Conservation (phyloP, 1,140 invertebrate genomes). For the Drosophila lini region DNA sequence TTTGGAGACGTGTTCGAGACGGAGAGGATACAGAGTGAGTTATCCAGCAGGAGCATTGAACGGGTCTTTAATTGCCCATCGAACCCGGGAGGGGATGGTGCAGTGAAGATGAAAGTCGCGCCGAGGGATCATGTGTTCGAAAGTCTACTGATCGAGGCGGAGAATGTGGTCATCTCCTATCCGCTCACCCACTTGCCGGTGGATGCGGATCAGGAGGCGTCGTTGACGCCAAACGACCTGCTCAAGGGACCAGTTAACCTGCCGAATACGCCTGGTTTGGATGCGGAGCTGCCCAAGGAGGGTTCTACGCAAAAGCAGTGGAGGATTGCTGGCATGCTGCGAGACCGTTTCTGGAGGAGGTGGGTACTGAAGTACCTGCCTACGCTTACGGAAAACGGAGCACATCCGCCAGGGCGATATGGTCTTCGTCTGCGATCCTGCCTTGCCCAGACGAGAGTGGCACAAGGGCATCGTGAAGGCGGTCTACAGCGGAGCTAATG, state of each 20-base stretch:
- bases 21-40: conserved; percentile 4
- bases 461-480: no score
- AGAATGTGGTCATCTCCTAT: no score
- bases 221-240: neutral
- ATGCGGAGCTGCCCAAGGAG: neutral
- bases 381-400: no score
- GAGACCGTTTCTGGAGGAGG: neutral
- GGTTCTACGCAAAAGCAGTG: neutral
- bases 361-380: no score
- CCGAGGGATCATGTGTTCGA: no score
- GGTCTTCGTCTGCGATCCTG: no score
- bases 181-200: no score
- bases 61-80: conserved; percentile 1
- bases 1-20: conserved; percentile 19
- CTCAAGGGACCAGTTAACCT: neutral
- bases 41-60: conserved; percentile 2
- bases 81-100: conserved; percentile 7
- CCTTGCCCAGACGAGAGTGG: no score
- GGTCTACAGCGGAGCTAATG: no score
- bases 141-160: no score
- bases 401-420: no score
- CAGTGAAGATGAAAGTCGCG: neutral
- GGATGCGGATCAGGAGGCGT: no score
- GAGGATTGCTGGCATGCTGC: neutral
- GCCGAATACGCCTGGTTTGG: neutral